Percentiles rank a stretch among this genome's conserved stretches.
Evolutionary conservation across 2,888 invertebrate species (phyloP).

Genomic region (Tetragonula carbonaria): DNA sequence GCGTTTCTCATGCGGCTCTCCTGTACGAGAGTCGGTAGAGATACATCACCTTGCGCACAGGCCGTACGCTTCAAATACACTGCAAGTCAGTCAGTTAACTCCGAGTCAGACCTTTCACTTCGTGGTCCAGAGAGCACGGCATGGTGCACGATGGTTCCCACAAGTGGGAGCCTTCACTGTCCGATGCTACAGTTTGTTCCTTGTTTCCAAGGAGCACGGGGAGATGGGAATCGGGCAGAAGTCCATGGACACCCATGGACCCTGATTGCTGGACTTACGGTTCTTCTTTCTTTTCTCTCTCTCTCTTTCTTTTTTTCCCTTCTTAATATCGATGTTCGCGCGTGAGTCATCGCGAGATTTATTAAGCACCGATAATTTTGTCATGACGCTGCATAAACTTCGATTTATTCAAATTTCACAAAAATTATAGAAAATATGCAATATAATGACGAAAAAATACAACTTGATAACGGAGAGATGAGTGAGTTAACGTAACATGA

Average conservation of each 20-base stretch:
- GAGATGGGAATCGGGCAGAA: conserved; percentile 32
- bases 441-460: no score
- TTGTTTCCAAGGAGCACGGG: conserved; percentile 64
- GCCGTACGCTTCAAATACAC: conserved; percentile 70
- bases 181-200: conserved; percentile 78
- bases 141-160: conserved; percentile 82
- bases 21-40: conserved; percentile 43
- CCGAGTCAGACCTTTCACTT: conserved; percentile 82
- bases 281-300: neutral
- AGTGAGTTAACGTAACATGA: no score
- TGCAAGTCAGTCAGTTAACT: conserved; percentile 77
- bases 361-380: no score
- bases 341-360: neutral
- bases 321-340: conserved; percentile 8
- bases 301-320: conserved; percentile 2
- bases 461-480: no score
- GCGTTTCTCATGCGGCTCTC: conserved; percentile 13
- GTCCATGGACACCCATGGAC: conserved; percentile 58
- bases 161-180: conserved; percentile 78
- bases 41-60: conserved; percentile 70
- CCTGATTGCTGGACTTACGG: conserved; percentile 2
- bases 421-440: no score
- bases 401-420: no score
- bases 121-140: conserved; percentile 83
- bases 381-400: no score